Evolutionary conservation across 1,140 invertebrate genomes (phyloP).

Genomic region (Hyles vespertilio): DNA sequence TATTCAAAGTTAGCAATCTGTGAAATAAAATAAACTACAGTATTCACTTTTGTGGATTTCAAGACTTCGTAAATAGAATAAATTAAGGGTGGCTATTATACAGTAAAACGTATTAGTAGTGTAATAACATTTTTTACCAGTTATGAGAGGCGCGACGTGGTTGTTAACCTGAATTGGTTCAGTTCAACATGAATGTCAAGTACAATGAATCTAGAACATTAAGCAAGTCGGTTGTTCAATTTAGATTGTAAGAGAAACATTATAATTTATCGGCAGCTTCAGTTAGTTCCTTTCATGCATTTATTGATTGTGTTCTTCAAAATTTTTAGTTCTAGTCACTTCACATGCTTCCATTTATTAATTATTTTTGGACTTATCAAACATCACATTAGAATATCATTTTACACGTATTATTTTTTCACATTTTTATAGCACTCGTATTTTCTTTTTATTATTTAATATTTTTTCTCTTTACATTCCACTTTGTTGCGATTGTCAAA

Average conservation of each 20-base stretch:
- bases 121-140: not conserved
- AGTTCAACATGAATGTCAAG: slow-evolving; percentile 19
- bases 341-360: slow-evolving; percentile 43
- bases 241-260: slow-evolving; percentile 22
- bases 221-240: slow-evolving; percentile 30
- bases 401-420: slow-evolving; percentile 19
- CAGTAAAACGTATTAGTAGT: too few species aligned
- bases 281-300: slow-evolving; percentile 50
- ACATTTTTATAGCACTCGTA: slow-evolving; percentile 43
- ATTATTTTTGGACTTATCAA: slow-evolving; percentile 17
- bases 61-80: too few species aligned
- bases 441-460: slow-evolving; percentile 30
- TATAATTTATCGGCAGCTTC: slow-evolving; percentile 19
- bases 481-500: slow-evolving; percentile 40
- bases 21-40: too few species aligned
- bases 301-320: slow-evolving; percentile 35
- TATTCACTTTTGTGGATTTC: too few species aligned
- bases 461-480: slow-evolving; percentile 49
- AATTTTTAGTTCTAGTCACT: slow-evolving; percentile 60
- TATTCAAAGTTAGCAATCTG: too few species aligned
- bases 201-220: slow-evolving; percentile 38
- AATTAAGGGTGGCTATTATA: too few species aligned
- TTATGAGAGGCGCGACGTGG: not conserved
- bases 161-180: slow-evolving; percentile 5
- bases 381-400: slow-evolving; percentile 43